Evolutionary conservation across 2,797 vertebrate genomes (phyloP).

Genomic region (Eutrigla gurnardus): DNA sequence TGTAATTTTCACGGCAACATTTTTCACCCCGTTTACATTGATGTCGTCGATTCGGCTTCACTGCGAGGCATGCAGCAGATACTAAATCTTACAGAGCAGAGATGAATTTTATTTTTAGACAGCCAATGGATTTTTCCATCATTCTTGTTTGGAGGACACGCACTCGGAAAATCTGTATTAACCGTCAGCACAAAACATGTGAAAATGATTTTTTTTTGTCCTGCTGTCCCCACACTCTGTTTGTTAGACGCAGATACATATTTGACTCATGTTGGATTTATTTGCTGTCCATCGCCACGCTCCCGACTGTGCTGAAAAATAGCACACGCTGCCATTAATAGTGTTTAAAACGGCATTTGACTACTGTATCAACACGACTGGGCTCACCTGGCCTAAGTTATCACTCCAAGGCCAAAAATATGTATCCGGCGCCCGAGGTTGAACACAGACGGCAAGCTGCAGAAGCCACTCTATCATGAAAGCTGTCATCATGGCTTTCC

Average conservation of each 20-base stretch:
- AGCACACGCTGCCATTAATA: conserved; percentile 34
- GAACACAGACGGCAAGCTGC: conserved; percentile 75
- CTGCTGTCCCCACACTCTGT: conserved; percentile 24
- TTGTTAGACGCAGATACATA: conserved; percentile 43
- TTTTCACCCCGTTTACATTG: conserved; percentile 95
- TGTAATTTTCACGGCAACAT: conserved; percentile 88
- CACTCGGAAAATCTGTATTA: conserved; percentile 62
- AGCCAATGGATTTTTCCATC: conserved; percentile 96
- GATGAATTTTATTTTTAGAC: conserved; percentile 97
- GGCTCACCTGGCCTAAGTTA: conserved; percentile 60
- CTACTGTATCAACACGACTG: conserved; percentile 40
- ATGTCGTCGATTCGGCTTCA: conserved; percentile 93
- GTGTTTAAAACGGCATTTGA: conserved; percentile 55
- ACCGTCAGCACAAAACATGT: conserved; percentile 58
- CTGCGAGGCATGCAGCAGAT: conserved; percentile 90
- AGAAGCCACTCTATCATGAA: conserved; percentile 69
- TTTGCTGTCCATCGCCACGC: conserved; percentile 23
- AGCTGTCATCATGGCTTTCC: conserved; percentile 72
- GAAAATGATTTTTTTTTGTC: conserved; percentile 53
- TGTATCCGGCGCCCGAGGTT: conserved; percentile 88
- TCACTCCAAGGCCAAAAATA: conserved; percentile 87
- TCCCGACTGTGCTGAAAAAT: conserved; percentile 35
- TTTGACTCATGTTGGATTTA: conserved; percentile 50
- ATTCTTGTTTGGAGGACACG: conserved; percentile 88
- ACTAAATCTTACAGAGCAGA: conserved; percentile 95